Conservation (phyloP, 2,113 vertebrate species). For the Anolis sagrei region DNA sequence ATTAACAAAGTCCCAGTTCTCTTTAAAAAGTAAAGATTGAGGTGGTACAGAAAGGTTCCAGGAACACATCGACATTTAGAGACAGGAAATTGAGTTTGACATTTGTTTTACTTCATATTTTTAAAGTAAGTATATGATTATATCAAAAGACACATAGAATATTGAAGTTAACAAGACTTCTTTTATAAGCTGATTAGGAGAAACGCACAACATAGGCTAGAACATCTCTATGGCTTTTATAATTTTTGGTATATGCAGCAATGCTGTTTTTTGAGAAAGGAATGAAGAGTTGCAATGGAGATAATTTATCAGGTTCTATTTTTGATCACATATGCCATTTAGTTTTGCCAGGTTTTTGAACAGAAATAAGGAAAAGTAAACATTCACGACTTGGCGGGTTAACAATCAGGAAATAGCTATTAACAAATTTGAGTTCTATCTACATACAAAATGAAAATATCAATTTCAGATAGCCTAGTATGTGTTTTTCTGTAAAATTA, state of each 20-base stretch:
- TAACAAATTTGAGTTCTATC: too few species aligned
- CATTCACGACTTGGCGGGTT: too few species aligned
- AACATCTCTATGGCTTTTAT: neutral
- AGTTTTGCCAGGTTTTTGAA: too few species aligned
- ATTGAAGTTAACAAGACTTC: neutral
- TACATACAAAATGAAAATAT: too few species aligned
- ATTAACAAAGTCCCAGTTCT: neutral
- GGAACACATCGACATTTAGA: neutral
- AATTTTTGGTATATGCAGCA: neutral
- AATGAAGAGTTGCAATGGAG: neutral
- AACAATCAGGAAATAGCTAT: too few species aligned
- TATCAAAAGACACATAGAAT: neutral
- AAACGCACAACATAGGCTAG: neutral
- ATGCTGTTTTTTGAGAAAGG: neutral
- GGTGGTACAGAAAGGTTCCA: neutral
- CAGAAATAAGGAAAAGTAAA: too few species aligned
- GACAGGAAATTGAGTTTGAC: neutral
- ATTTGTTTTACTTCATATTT: neutral
- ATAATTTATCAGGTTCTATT: neutral
- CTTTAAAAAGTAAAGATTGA: neutral
- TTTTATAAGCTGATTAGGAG: conserved; percentile 1
- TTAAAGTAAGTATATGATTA: neutral
- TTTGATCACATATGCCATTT: neutral
- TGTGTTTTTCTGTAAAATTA: too few species aligned
- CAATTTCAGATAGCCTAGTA: too few species aligned